Percentiles rank a stretch among this genome's conserved stretches.
Evolutionary conservation across 2,113 vertebrate species (phyloP).

Genomic region (Ictalurus punctatus): DNA sequence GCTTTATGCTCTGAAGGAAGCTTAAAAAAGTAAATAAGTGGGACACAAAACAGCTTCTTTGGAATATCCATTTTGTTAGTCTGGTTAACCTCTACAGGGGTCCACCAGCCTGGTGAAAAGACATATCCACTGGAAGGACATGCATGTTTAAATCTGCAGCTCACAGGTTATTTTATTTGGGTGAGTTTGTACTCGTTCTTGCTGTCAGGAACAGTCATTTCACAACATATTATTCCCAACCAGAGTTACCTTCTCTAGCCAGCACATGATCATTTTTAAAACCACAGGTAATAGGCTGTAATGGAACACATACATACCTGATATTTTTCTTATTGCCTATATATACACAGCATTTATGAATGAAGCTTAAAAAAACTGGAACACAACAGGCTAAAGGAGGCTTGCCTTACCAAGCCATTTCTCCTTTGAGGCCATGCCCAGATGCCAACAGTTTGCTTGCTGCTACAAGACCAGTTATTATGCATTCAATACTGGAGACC

Average conservation of each 20-base stretch:
- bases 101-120: background rate
- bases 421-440: conserved; percentile 40
- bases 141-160: background rate
- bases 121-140: background rate
- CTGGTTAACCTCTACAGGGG: background rate
- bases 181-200: background rate
- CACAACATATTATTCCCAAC: background rate
- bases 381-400: background rate
- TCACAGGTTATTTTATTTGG: background rate
- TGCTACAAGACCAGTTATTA: conserved; percentile 48
- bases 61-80: conserved; percentile 5
- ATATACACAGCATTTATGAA: background rate
- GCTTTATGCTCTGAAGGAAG: conserved; percentile 4
- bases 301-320: background rate
- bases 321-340: background rate
- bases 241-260: background rate
- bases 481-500: conserved; percentile 50
- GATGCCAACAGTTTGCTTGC: conserved; percentile 52
- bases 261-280: background rate
- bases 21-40: conserved; percentile 22
- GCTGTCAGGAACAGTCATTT: background rate
- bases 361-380: background rate
- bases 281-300: background rate
- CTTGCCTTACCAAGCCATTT: conserved; percentile 27
- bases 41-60: conserved; percentile 20